Conservation (phyloP, 2,113 vertebrate species). For the Apteryx owenii region DNA sequence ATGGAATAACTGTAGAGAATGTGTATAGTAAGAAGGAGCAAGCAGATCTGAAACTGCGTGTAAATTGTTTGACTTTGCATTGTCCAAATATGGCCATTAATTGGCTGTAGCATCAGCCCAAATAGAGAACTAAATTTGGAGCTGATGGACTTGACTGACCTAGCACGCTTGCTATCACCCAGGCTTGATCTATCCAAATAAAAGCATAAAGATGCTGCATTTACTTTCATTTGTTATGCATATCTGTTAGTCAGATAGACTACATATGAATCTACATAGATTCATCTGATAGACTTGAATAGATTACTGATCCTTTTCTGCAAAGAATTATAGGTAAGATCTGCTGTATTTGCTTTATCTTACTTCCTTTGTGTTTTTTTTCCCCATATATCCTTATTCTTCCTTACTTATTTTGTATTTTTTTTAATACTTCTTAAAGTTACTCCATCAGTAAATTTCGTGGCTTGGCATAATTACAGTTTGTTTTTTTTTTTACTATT, state of each 20-base stretch:
- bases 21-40: neutral
- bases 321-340: neutral
- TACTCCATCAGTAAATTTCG: neutral
- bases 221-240: rapidly evolving
- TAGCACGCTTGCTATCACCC: neutral
- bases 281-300: neutral
- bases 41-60: neutral
- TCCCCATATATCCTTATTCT: neutral
- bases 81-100: neutral
- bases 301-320: neutral
- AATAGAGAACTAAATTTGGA: neutral
- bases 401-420: neutral
- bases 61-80: neutral
- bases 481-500: neutral
- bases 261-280: neutral
- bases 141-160: neutral
- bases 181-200: neutral
- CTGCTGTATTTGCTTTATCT: neutral
- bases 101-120: neutral
- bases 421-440: neutral
- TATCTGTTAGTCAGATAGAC: neutral
- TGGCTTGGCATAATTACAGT: neutral
- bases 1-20: neutral
- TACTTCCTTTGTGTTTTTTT: neutral
- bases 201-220: neutral